phyloP scores from a whole-genome alignment of 2,113 vertebrate species.

The Entomyzon cyanotis region DNA sequence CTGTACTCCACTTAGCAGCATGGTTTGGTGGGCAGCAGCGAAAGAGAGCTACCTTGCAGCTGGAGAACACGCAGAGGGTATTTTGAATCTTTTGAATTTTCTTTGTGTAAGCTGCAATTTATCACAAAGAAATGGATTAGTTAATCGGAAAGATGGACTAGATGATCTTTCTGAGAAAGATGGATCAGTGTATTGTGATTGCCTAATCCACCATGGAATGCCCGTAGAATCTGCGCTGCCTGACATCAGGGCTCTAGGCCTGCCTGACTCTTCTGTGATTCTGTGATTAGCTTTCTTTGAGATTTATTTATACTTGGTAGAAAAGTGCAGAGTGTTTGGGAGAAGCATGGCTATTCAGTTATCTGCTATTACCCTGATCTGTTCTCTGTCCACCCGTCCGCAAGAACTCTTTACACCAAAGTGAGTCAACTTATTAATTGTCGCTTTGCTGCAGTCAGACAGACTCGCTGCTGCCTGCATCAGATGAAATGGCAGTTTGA shows the following conservation, averaged over 20 bases:
- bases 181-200: background rate
- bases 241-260: background rate
- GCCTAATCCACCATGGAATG: background rate
- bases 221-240: background rate
- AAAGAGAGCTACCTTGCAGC: background rate
- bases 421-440: background rate
- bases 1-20: background rate
- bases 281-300: background rate
- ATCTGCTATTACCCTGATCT: background rate
- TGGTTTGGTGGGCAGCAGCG: background rate
- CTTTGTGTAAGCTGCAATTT: background rate
- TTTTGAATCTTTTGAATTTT: background rate
- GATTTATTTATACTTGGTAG: background rate
- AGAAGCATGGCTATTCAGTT: background rate
- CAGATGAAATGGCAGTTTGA: conserved; percentile 30
- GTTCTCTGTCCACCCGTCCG: background rate
- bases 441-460: background rate
- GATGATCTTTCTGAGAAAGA: background rate
- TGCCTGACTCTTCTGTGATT: background rate
- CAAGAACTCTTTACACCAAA: background rate
- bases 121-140: background rate
- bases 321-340: background rate
- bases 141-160: background rate
- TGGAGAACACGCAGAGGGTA: background rate
- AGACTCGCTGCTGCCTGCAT: background rate